phyloP scores from a whole-genome alignment of 1,140 invertebrate species.

The Habropoda laboriosa region DNA sequence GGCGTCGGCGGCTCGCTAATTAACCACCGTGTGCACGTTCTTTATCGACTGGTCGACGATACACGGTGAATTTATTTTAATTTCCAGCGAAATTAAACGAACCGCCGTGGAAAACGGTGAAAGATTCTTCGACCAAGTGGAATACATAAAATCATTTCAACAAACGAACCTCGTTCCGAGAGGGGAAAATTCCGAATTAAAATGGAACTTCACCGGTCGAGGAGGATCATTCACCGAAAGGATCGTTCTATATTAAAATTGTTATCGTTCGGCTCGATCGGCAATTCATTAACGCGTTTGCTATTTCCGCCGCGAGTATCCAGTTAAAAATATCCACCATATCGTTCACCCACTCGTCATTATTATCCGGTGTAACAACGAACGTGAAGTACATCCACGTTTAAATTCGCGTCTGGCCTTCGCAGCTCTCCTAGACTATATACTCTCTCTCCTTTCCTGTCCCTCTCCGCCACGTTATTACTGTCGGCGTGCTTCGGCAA shows the following conservation, averaged over 20 bases:
- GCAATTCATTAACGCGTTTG: conserved; percentile 32
- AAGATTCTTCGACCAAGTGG: background rate
- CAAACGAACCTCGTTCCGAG: too few relatives aligned
- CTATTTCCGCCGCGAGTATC: too few relatives aligned
- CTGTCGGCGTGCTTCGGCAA: conserved; percentile 8
- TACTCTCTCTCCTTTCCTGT: background rate
- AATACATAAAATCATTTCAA: background rate
- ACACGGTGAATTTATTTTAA: conserved; percentile 3
- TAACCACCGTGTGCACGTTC: conserved; percentile 9
- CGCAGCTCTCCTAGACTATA: too few relatives aligned
- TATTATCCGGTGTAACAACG: conserved; percentile 47
- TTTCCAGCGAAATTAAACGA: conserved; percentile 12
- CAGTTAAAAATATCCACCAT: too few relatives aligned
- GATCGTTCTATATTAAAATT: conserved; percentile 49
- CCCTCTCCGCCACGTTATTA: conserved; percentile 3
- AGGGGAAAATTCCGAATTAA: background rate
- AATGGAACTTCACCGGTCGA: background rate
- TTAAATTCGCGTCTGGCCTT: conserved; percentile 45
- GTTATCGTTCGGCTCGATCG: conserved; percentile 45
- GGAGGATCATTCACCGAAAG: conserved; percentile 42
- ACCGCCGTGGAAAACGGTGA: background rate
- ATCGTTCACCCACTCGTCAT: conserved; percentile 34
- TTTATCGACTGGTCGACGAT: background rate
- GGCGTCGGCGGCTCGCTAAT: conserved; percentile 23
- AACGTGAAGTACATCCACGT: conserved; percentile 25